Base-by-base conservation (phyloP, 2,797 vertebrate species). In the Agapornis canus region DNA sequence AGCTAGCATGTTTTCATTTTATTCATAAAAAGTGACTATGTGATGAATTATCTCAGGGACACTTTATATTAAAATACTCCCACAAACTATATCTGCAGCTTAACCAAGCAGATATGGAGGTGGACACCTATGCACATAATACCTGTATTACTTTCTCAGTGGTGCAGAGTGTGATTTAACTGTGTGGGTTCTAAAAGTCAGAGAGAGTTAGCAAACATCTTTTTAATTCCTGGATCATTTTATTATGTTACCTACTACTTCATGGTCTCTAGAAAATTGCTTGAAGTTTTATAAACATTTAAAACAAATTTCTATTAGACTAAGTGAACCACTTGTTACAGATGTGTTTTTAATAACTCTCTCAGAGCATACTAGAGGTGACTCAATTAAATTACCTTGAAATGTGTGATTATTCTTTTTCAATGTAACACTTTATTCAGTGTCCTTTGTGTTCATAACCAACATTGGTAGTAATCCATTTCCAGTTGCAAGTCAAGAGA, bases 401-500 rank as follows among this genome's bases (percentile, higher is more conserved):
- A 96, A 96, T 64, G 60, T 60, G 87, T 78, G 76, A 70, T 78
- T 95, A 96, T 93, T 95, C 72, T 96, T 95, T 95, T 95, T 90
- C 90, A 95, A 96, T 96, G 96, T 95, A 97, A 96, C 14, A 90
- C 48, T 95, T 97, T 72, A 90, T 51, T 79, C 82, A 88, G 31
- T 75, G 66, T 94, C 78, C 79, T 97, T 86, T 89, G 77, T 91
- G 72, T 93, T 96, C 91, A 89, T 87, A 97, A 92, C 85, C 82
- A 95, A 86, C 54, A 59, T 95, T 72, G 64, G 48, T 94, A 96
- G 97, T 73, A 95, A 96, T 95, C 86, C 71, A 95, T 95, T 97
- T 97, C 90, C 83, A 95, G 95, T 94, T 95, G 90, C 71, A 97
- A 97, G 95, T 96, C 69, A 96, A 97, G 96, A 96, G 76, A 95